A percentile compares a stretch with the other conserved stretches of the same genome.
phyloP scores from a whole-genome alignment of 2,113 vertebrate genomes.

The Fulmarus glacialis region DNA sequence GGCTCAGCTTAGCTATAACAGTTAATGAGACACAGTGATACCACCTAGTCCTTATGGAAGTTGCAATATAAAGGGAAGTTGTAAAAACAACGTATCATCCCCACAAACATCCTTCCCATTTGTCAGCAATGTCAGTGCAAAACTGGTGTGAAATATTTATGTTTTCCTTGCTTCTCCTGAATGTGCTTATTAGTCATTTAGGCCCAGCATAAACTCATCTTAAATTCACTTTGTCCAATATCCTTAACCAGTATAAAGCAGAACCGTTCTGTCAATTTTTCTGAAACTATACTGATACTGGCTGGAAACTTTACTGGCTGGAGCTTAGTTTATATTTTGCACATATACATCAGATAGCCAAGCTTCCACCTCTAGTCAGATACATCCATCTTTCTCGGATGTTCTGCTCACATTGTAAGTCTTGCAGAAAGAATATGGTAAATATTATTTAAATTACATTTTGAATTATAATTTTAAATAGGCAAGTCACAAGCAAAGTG shows the following conservation, averaged over 20 bases:
- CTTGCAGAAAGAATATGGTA: neutral
- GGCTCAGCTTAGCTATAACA: neutral
- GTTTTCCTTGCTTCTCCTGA: neutral
- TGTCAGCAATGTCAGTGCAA: neutral
- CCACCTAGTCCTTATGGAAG: neutral
- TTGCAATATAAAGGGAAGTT: neutral
- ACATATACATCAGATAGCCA: neutral
- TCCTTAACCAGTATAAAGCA: neutral
- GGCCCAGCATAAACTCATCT: neutral
- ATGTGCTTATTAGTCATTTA: neutral
- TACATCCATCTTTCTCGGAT: neutral
- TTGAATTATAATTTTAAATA: constrained; percentile 4
- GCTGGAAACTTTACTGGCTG: neutral
- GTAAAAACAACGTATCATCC: neutral
- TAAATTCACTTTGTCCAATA: constrained; percentile 6
- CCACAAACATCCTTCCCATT: neutral
- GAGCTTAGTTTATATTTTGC: neutral
- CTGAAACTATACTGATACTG: neutral
- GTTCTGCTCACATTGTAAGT: neutral
- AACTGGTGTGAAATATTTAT: neutral
- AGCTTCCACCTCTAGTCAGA: neutral
- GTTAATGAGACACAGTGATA: neutral
- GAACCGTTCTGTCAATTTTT: neutral
- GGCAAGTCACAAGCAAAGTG: neutral
- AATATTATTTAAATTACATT: neutral